Evolutionary conservation across 1,140 invertebrate genomes (phyloP), one percentile per base, ranked within the genome.

Genomic region (Notospermus geniculatus): DNA sequence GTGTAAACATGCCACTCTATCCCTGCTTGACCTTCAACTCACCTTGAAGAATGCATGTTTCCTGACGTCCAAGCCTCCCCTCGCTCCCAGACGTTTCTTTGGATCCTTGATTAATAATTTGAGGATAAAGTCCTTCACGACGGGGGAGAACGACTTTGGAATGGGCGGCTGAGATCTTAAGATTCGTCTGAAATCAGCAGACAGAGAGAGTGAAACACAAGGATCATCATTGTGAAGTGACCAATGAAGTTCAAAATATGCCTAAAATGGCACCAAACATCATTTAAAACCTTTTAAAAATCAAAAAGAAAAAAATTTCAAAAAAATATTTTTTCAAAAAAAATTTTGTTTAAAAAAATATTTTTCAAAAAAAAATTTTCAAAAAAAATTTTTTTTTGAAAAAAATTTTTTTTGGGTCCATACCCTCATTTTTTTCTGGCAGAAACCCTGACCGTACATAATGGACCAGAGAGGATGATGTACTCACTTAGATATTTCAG

Each of bases 71-170:
- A 88, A 82, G 55, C 92, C 89, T 2, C 92, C 92, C 66, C 87
- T 87, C 0, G 87, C 82, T 25, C 91, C 91, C 61, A 89, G 85
- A 64, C 83, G 84, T 67, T 87, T 87, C 15, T 88, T 84, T 0
- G 94, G 92, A 77, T 97, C 91, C 79, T 96, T 97, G 7, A 92
- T 88, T 59, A 98, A 79, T 45, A 98, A 83, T 70, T 88, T 87
- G 39, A 80, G 82, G 54, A 90, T 89, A 65, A 91, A 89, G 73
- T 88, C 86, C 59, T 83, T 80, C 0, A 88, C 87, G 28, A 83
- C 80, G 1, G 80, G 61, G 19, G 87, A 88, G 45, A 90, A 81
- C 43, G 85, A 79, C 45, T 87, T 87, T 1, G 93, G 93, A 61
- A 95, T 91, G 19, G 91, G 89, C 23, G 94, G 94, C 52, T 90